Evolutionary conservation across 30 jellyfish, hydroid and myxozoan species (phyloP), one percentile per base, ranked within the genome.

Genomic region (Hydractinia echinata): DNA sequence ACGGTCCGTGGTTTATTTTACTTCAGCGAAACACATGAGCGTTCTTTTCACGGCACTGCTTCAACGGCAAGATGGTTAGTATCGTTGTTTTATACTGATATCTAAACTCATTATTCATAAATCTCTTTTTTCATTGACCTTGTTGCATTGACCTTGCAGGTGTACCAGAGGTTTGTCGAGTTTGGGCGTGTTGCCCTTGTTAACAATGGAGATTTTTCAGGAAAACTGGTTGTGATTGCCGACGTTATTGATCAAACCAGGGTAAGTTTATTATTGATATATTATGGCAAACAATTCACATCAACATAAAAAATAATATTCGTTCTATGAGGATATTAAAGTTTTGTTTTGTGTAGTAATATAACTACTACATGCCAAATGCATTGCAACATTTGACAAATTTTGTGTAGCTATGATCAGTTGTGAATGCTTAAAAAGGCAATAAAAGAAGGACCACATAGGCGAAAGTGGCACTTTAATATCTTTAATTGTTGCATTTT

Each of bases 141-240:
- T 30, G 44, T 30, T 30, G 15, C 69, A 58, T 58, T 67, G 30
- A 21, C 50, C 6, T 54, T 79, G 8, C 62, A 92, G 98, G 98
- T 86, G 60, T 92, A 77, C 95, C 86, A 76, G 70, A 86, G 92
- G 73, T 92, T 92, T 78, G 98, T 92, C 13, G 89, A 92, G 77
- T 85, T 95, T 14, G 98, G 96, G 79, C 98, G 98, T 68, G 90
- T 92, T 19, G 96, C 98, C 68, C 89, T 92, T n/a, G 95, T 86
- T 11, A 92, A 92, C 77, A 76, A 88, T 55, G 98, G 98, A 66
- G 87, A 79, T 54, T 92, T 76, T 95, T 53, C 79, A 54, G 98
- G 95, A 54, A 92, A 92, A 80, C 81, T 92, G 76, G 95, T 92
- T 66, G 98, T 92, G 78, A 86, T 92, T 67, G 95, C 82, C 49